Base-by-base conservation (phyloP, 2,113 vertebrate genomes). In the Pachycephala philippinensis region DNA sequence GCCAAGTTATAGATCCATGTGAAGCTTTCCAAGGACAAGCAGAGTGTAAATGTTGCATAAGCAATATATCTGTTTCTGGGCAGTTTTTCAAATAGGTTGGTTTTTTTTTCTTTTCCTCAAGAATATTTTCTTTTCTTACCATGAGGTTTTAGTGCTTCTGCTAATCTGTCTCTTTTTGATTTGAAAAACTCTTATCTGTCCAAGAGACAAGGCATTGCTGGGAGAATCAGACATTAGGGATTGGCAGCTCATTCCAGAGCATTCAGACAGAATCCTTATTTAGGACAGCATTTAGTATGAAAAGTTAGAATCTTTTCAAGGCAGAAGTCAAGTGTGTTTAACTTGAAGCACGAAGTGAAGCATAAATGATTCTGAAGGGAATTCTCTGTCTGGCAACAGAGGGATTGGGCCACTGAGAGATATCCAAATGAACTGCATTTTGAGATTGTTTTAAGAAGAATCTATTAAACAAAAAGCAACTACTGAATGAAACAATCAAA, bases 11-110 rank as follows among this genome's bases (percentile, higher is more conserved):
- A 96, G 70, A 79, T 96, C 87, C 86, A 42, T 24, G n/a, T 77
- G 83, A 97, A 92, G 74, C 72, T 92, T 96, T 92, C 69, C 75
- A 93, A 97, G 96, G 85, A 84, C 45, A 65, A 90, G 42, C 47
- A 71, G 31, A 49, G 17, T 52, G 15, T 26, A 80, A 70, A 20
- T 30, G 20, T 61, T 53, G 35, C 50, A 47, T 44, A 54, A 60
- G 37, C 11, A 40, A 35, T 49, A 35, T 42, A 21, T 37, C 21
- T 77, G 7, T 63, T 95, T 84, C 44, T 68, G 47, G 33, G 42
- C 10, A 74, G 40, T 47, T 84, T 84, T 86, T 80, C 47, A 64
- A 57, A 68, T 19, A 39, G 10, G 31, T 27, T 45, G 8, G 37
- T 20, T 45, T 45, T 24, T 49, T 39, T 61, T 89, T 56, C 35